A percentile compares a stretch with the other conserved stretches of the same genome.
These are phyloP conservation scores for Hydroisotoma schaefferi DNA, from an alignment of 2,888 invertebrate species.

Conservation along the genomic window DNA sequence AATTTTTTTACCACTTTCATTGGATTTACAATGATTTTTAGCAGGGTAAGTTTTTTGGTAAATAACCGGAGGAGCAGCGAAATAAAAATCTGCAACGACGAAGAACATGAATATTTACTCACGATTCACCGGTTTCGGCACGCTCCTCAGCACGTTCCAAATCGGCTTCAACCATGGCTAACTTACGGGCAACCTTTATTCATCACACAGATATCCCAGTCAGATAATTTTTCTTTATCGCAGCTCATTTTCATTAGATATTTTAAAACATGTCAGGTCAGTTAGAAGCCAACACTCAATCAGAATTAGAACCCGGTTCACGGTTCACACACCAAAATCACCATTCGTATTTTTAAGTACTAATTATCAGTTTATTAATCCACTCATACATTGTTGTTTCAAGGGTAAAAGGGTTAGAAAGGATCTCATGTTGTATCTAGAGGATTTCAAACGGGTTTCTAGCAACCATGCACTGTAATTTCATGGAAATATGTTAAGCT, in stretches of 20 bases:
- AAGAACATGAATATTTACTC: constrained; percentile 10
- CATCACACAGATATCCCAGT: constrained; percentile 4
- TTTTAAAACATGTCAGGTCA: neutral
- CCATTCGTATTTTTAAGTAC: neutral
- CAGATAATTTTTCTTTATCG: neutral
- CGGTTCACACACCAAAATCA: neutral
- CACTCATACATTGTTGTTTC: no score
- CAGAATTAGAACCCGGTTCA: no score
- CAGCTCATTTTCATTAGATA: neutral
- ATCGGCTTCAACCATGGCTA: constrained; percentile 62
- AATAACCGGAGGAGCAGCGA: neutral
- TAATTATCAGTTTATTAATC: no score
- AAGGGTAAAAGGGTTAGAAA: no score
- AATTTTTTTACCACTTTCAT: no score
- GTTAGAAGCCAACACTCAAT: constrained; percentile 4
- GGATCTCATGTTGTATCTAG: no score
- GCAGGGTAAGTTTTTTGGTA: no score
- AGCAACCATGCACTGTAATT: no score
- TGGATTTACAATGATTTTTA: no score
- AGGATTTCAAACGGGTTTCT: no score
- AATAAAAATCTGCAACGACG: constrained; percentile 1
- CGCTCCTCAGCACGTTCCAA: constrained; percentile 62
- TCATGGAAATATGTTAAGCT: no score
- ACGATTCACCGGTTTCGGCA: constrained; percentile 58
- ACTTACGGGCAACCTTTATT: constrained; percentile 58